These are phyloP conservation scores for Psittacula echo DNA, from an alignment of 2,797 vertebrate genomes.

Conservation along the genomic window DNA sequence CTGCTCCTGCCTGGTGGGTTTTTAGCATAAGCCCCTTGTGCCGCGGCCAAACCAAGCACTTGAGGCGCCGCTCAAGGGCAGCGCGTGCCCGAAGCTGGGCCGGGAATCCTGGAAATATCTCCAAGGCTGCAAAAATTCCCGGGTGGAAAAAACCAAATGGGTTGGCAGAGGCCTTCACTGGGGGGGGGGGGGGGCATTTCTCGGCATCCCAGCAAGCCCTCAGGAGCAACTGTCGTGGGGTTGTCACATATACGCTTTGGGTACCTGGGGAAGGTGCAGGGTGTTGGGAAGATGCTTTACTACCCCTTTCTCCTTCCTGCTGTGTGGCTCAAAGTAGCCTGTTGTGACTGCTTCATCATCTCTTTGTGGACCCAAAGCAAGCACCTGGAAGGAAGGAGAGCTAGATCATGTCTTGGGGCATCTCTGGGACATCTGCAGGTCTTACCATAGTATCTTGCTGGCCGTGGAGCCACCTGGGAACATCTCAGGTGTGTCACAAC, in stretches of 20 bases:
- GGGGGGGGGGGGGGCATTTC: background rate
- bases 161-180: background rate
- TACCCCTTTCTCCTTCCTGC: background rate
- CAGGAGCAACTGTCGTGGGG: background rate
- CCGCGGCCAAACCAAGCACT: constrained; percentile 5
- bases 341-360: background rate
- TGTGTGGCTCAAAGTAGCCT: background rate
- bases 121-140: background rate
- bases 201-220: background rate
- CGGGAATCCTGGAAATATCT: background rate
- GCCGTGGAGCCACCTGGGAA: background rate
- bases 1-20: background rate
- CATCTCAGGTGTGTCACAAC: background rate
- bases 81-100: rapidly evolving
- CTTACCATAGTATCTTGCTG: background rate
- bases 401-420: rapidly evolving
- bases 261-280: background rate
- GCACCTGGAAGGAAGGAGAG: background rate
- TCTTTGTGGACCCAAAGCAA: background rate
- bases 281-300: background rate
- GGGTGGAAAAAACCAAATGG: background rate
- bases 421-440: background rate
- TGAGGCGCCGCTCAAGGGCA: constrained; percentile 46
- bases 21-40: background rate
- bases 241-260: background rate